phyloP scores from a whole-genome alignment of 2,113 vertebrate species.

The Illadopsis cleaveri region DNA sequence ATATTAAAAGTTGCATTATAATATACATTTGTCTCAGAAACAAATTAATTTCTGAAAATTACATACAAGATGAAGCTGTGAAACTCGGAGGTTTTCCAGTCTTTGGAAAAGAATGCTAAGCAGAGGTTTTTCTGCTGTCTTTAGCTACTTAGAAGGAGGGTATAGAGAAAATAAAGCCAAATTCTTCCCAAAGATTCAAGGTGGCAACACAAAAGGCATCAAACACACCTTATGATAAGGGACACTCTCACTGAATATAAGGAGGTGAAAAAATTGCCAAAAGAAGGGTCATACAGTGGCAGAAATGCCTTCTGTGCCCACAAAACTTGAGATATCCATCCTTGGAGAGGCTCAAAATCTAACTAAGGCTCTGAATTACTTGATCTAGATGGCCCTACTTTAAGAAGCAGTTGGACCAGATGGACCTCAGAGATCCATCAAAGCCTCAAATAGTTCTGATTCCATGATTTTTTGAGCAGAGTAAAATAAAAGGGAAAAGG shows the following conservation, averaged over 20 bases:
- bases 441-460: background rate
- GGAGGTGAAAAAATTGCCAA: rapidly evolving
- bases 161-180: background rate
- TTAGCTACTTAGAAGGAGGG: background rate
- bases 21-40: background rate
- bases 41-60: background rate
- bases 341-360: background rate
- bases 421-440: background rate
- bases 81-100: rapidly evolving
- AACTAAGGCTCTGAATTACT: background rate
- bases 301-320: background rate
- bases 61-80: background rate
- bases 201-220: background rate
- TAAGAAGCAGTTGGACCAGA: background rate
- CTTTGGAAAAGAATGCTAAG: background rate
- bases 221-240: background rate
- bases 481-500: background rate
- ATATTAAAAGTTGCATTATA: background rate
- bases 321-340: background rate
- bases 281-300: background rate
- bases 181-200: background rate
- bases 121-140: background rate
- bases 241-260: background rate
- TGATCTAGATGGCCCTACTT: background rate
- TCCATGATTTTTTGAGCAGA: background rate